Evolutionary conservation across 2,113 vertebrate species (phyloP).

Genomic region (Microtus montanus): DNA sequence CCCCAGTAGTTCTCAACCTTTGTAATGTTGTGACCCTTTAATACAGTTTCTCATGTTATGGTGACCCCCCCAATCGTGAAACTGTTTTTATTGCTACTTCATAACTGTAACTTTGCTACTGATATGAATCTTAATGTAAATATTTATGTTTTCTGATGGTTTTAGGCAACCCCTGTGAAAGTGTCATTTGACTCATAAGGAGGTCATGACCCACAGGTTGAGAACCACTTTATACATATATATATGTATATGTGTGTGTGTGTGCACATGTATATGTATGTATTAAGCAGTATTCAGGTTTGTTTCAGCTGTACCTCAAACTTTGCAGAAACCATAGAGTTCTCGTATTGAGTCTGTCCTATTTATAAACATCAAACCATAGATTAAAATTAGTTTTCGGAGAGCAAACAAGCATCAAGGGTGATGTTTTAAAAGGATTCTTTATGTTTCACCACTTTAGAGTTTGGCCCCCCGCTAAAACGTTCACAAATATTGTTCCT

Average conservation of each 20-base stretch:
- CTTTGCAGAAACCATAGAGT: not conserved
- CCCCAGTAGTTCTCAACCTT: not conserved
- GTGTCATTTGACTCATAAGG: not conserved
- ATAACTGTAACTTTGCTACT: not conserved
- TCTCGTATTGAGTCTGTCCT: not conserved
- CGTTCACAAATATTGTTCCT: conserved; percentile 69
- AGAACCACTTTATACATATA: not conserved
- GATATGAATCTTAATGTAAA: not conserved
- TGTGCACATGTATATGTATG: not conserved
- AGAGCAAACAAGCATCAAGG: conserved; percentile 55
- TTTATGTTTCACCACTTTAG: conserved; percentile 67
- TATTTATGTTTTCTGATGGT: not conserved
- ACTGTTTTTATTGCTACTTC: not conserved
- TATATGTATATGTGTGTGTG: no score
- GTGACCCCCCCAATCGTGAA: not conserved
- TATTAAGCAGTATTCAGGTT: conserved; percentile 4
- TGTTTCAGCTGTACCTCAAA: not conserved
- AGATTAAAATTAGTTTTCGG: conserved; percentile 61
- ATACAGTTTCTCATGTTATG: not conserved
- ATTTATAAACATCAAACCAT: conserved; percentile 64
- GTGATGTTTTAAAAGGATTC: conserved; percentile 54
- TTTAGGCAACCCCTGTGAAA: not conserved
- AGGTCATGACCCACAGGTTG: not conserved
- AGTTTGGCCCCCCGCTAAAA: conserved; percentile 68
- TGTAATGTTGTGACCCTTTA: no score